Conservation (phyloP, 2,113 vertebrate species). For the Acanthisitta chloris region DNA sequence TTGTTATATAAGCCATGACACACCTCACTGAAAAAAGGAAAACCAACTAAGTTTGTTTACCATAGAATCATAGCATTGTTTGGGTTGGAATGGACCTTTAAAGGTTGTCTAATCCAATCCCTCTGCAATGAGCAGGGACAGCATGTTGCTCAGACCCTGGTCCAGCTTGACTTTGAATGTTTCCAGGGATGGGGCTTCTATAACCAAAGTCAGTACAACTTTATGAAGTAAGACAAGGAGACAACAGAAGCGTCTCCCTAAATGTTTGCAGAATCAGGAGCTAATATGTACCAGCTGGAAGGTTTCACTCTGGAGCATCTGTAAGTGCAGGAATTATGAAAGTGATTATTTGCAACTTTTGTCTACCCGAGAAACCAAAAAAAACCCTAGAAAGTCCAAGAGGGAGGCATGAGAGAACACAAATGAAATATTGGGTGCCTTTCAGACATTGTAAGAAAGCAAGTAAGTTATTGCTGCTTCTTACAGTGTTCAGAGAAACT, state of each 20-base stretch:
- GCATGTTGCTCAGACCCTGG: accelerated
- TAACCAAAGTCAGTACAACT: background rate
- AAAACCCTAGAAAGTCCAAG: background rate
- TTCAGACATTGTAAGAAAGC: background rate
- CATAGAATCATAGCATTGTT: background rate
- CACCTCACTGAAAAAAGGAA: background rate
- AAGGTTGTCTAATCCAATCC: background rate
- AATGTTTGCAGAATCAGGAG: background rate
- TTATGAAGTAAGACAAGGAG: background rate
- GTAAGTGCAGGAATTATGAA: background rate
- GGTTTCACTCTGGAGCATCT: background rate
- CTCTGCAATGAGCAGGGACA: background rate
- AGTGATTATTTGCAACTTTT: background rate
- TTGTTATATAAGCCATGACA: background rate
- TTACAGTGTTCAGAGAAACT: background rate
- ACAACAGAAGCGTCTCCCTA: background rate
- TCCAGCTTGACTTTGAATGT: background rate
- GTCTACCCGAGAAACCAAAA: background rate
- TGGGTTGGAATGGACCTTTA: background rate
- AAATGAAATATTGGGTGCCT: background rate
- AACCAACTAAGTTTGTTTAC: background rate
- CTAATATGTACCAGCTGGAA: background rate
- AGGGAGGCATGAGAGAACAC: background rate
- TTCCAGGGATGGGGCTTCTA: background rate
- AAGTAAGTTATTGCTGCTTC: background rate